Evolutionary conservation across 1,140 invertebrate species (phyloP), one percentile per base, ranked within the genome.

Genomic region (Temnothorax curvispinosus): DNA sequence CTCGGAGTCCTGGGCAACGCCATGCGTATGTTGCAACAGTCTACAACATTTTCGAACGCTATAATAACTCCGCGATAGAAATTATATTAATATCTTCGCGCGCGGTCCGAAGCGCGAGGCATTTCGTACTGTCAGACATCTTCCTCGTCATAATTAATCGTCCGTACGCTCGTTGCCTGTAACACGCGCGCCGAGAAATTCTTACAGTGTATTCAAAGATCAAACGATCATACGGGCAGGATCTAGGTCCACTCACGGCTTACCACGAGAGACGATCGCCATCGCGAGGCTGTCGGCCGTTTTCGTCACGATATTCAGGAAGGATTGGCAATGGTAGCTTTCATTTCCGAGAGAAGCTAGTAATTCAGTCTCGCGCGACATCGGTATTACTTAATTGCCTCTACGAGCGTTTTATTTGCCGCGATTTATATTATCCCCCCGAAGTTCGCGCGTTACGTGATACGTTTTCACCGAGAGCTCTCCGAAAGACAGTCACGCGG

Each of bases 81-180:
- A 89, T 87, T 78, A 88, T 88, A 89, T 90, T 92, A 92, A 93
- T 94, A 93, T 91, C 81, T 88, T 82, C 1, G 11, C 85, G 82
- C 60, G 38, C 15, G 5, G 21, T 65, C 41, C 64, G 27, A 67
- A 78, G 75, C 78, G 81, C 87, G 85, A 76, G 71, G 82, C 71
- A 86, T 91, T 90, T 90, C 90, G 84, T 86, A 89, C 72, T 90
- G 85, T 80, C 90, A 90, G 87, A 82, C 88, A 91, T 88, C 76
- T 90, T 27, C 88, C 90, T 91, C 89, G 90, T 92, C 89, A 93
- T 94, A 94, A 94, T 94, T 93, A 94, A 94, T 93, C 92, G 91
- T 84, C 85, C 85, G 89, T 90, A 88, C 72, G 88, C 38, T 67
- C 85, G 86, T 69, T 81, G 64, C 81, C 56, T 62, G 54, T 32